Percentiles rank a stretch among this genome's conserved stretches.
These are phyloP conservation scores for Xestia rhomboidea DNA, from an alignment of 2,888 invertebrate species.

Conservation along the genomic window DNA sequence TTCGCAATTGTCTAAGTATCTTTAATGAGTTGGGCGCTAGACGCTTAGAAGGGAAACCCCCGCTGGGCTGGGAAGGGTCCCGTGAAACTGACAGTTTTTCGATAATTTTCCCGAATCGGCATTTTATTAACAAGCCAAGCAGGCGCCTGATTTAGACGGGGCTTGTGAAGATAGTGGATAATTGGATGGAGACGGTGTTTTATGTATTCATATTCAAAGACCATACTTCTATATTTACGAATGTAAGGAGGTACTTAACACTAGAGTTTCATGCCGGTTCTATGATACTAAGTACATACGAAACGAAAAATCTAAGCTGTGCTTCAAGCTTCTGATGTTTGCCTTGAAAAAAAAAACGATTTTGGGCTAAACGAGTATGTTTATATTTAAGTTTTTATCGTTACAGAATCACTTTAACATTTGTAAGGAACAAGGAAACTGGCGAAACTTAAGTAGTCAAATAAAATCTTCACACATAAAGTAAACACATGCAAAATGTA, in stretches of 20 bases:
- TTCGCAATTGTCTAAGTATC: slow-evolving; percentile 66
- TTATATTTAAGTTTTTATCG: neutral
- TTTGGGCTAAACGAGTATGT: neutral
- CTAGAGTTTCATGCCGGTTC: neutral
- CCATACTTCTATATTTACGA: neutral
- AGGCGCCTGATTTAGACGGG: slow-evolving; percentile 59
- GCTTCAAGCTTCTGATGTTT: neutral
- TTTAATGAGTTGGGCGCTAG: slow-evolving; percentile 65
- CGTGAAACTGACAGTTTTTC: slow-evolving; percentile 69
- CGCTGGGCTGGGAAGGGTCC: slow-evolving; percentile 55
- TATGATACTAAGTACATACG: neutral
- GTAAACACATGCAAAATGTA: slow-evolving; percentile 25
- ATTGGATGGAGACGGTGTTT: slow-evolving; percentile 50
- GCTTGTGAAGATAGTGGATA: slow-evolving; percentile 48
- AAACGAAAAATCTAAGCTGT: neutral
- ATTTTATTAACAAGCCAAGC: slow-evolving; percentile 68
- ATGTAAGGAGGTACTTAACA: neutral
- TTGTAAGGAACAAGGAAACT: neutral
- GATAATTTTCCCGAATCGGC: slow-evolving; percentile 67
- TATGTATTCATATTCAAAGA: slow-evolving; percentile 39
- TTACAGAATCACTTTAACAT: neutral
- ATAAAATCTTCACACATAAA: neutral
- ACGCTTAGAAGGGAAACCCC: slow-evolving; percentile 60
- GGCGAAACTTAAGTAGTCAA: neutral
- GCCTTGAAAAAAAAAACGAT: neutral